Evolutionary conservation across 2,797 vertebrate genomes (phyloP), one percentile per base, ranked within the genome.

Genomic region (Natrix natrix): DNA sequence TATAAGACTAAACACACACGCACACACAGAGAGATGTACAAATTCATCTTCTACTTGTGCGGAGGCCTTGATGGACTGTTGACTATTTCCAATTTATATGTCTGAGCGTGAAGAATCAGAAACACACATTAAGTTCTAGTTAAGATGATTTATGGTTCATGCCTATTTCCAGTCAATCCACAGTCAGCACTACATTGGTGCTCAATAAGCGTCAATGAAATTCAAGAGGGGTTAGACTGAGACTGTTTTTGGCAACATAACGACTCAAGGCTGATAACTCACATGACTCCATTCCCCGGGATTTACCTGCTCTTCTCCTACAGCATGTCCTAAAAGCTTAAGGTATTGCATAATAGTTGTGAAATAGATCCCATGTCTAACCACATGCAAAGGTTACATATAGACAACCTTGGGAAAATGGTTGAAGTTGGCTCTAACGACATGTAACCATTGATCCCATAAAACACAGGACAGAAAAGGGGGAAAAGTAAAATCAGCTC

Each of bases 321-420:
- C 26, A 59, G 0, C 32, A 69, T 43, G 11, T 43, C 4, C 66
- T 43, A 26, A 83, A 54, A 66, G 22, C 28, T 48, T 28, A 32
- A 56, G 13, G 11, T 92, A 14, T 2, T 69, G 3, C 57, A 89
- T 74, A 4, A 24, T 87, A 54, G 4, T 12, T 69, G 0, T 86
- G 92, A 56, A 66, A 48, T 22, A 1, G 74, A 91, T n/a, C 57
- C 8, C 55, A 0, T 5, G 11, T 1, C 0, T 87, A 26, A 78
- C 8, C 43, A 0, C 2, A 24, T 0, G 0, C 0, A 32, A 7
- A 20, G 16, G 8, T 93, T 26, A 61, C 55, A 93, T 0, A 3
- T 55, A 3, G 43, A 88, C 55, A 89, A 28, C 1, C 6, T 88
- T 24, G 0, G 0, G 0, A 61, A 1, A 3, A 63, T 93, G 92